A percentile compares a stretch with the other conserved stretches of the same genome.
phyloP scores from a whole-genome alignment of 2,797 vertebrate species.

The Rhynchotus rufescens region DNA sequence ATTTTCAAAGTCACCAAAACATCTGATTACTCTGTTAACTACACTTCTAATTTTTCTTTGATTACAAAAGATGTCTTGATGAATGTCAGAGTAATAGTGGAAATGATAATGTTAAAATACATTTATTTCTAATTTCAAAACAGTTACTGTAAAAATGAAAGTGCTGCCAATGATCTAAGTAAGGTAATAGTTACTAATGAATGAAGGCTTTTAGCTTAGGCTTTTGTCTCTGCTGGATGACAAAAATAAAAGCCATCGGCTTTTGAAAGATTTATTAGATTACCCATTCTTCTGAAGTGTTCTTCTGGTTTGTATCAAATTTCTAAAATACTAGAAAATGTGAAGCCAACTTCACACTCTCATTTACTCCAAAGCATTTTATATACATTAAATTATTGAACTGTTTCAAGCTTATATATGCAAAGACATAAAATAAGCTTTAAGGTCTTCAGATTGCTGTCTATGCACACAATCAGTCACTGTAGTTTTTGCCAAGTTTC shows the following conservation, averaged over 20 bases:
- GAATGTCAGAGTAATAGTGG: neutral
- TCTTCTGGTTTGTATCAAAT: neutral
- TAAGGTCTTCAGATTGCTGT: neutral
- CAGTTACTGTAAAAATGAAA: neutral
- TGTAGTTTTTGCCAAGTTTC: neutral
- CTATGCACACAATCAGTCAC: rapidly evolving
- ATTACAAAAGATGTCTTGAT: neutral
- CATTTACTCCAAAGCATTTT: neutral
- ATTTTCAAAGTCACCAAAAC: neutral
- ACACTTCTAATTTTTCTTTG: neutral
- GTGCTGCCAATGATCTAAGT: neutral
- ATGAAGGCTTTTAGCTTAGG: neutral
- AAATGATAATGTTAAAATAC: neutral
- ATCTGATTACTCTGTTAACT: neutral
- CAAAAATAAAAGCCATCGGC: neutral
- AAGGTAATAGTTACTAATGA: neutral
- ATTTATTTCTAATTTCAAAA: neutral
- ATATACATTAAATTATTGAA: neutral
- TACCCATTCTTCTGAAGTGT: neutral
- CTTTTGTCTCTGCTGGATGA: neutral
- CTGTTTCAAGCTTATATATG: neutral
- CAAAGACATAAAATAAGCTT: neutral
- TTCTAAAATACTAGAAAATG: neutral
- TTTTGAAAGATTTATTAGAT: neutral
- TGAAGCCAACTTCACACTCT: neutral